A percentile compares a stretch with the other conserved stretches of the same genome.
phyloP scores from a whole-genome alignment of 2,888 invertebrate genomes.

The Nasonovia ribisnigri region DNA sequence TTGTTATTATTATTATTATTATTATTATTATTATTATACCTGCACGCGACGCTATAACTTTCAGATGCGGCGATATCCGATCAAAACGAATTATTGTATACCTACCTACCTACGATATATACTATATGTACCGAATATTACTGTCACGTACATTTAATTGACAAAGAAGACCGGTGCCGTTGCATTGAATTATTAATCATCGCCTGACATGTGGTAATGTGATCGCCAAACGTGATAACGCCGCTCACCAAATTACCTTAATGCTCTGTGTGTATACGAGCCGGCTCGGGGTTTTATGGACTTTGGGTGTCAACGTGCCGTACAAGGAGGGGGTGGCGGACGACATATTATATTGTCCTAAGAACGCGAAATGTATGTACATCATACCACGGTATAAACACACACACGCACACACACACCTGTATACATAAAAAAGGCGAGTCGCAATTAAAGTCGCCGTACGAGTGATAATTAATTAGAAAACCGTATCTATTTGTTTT shows the following conservation, averaged over 20 bases:
- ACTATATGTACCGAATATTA: not conserved
- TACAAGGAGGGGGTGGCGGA: slow-evolving; percentile 27
- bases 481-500: slow-evolving; percentile 35
- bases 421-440: not conserved
- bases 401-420: no score
- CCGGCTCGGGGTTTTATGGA: slow-evolving; percentile 39
- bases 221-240: slow-evolving; percentile 60
- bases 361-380: slow-evolving; percentile 41
- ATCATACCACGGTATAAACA: not conserved
- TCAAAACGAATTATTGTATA: no score
- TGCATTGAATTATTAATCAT: slow-evolving; percentile 64
- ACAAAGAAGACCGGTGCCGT: slow-evolving; percentile 50
- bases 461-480: slow-evolving; percentile 38
- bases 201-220: slow-evolving; percentile 62
- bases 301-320: slow-evolving; percentile 20
- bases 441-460: slow-evolving; percentile 31
- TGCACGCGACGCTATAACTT: not conserved
- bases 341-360: not conserved
- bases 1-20: not conserved
- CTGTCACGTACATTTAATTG: slow-evolving; percentile 27
- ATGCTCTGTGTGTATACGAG: slow-evolving; percentile 8
- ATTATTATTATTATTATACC: not conserved
- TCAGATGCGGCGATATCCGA: not conserved
- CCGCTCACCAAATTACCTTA: slow-evolving; percentile 61
- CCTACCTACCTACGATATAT: no score